phyloP scores from a whole-genome alignment of 1,140 invertebrate genomes.

The Penaeus japonicus region DNA sequence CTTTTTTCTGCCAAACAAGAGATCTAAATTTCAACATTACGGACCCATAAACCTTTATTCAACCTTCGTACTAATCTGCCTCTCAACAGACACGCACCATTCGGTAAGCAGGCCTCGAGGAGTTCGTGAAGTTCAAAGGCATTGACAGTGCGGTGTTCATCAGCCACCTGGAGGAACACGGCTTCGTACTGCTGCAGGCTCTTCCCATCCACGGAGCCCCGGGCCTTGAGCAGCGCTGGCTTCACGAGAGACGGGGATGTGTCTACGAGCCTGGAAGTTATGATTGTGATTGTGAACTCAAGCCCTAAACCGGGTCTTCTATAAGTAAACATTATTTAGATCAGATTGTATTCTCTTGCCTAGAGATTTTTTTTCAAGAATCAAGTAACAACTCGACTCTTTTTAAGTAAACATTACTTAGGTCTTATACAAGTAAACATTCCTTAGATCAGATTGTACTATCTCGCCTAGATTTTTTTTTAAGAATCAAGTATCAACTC shows the following conservation, averaged over 20 bases:
- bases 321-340: too few species aligned
- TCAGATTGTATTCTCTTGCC: too few species aligned
- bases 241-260: slow-evolving; percentile 41
- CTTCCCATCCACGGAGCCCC: slow-evolving; percentile 75
- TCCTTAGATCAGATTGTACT: too few species aligned
- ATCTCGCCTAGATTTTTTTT: too few species aligned
- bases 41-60: too few species aligned
- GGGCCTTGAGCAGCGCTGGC: slow-evolving; percentile 62
- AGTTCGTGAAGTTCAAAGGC: slow-evolving; percentile 91
- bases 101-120: slow-evolving; percentile 88
- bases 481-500: not conserved
- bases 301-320: not conserved
- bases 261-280: slow-evolving; percentile 45
- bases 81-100: slow-evolving; percentile 69
- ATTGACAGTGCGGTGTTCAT: slow-evolving; percentile 86
- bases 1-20: too few species aligned
- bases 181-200: slow-evolving; percentile 87
- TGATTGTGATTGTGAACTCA: not conserved
- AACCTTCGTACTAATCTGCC: not conserved
- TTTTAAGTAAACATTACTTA: too few species aligned
- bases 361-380: too few species aligned
- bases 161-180: slow-evolving; percentile 87
- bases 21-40: too few species aligned
- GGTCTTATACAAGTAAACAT: not conserved
- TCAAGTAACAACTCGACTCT: not conserved